phyloP scores from a whole-genome alignment of 2,888 invertebrate genomes.

The Gymnosoma rotundatum region DNA sequence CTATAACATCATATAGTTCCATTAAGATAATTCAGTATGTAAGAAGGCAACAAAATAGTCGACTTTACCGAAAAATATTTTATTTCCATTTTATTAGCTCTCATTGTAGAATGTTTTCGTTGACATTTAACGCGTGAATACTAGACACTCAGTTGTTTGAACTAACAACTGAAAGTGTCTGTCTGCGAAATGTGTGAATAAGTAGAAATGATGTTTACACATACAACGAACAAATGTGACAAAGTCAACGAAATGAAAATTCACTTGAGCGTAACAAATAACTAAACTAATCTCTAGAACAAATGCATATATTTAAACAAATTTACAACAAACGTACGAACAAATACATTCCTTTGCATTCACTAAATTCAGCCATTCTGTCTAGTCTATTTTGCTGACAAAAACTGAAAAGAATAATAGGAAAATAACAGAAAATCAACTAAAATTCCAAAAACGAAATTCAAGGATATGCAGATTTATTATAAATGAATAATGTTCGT shows the following conservation, averaged over 20 bases:
- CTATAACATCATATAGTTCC: no score
- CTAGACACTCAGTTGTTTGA: conserved; percentile 60
- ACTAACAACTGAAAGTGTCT: conserved; percentile 37
- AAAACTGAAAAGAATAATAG: neutral
- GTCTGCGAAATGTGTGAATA: conserved; percentile 59
- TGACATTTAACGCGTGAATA: conserved; percentile 64
- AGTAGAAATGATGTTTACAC: conserved; percentile 67
- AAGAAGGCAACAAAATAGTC: neutral
- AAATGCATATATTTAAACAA: conserved; percentile 42
- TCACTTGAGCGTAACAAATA: conserved; percentile 70
- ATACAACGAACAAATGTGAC: conserved; percentile 66
- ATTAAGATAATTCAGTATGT: no score
- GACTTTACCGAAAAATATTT: neutral
- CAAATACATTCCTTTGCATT: conserved; percentile 25
- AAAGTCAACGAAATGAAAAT: conserved; percentile 71
- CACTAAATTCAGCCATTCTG: conserved; percentile 32
- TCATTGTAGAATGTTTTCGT: conserved; percentile 32
- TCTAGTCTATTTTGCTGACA: conserved; percentile 53
- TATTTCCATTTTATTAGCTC: neutral
- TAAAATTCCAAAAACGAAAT: conserved; percentile 37
- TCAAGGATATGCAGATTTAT: conserved; percentile 68
- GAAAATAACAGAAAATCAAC: conserved; percentile 27
- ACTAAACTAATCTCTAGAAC: conserved; percentile 68
- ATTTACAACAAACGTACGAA: conserved; percentile 10
- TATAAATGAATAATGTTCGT: conserved; percentile 53